Conservation (phyloP, 2,113 vertebrate species). For the Misgurnus mizolepis region DNA sequence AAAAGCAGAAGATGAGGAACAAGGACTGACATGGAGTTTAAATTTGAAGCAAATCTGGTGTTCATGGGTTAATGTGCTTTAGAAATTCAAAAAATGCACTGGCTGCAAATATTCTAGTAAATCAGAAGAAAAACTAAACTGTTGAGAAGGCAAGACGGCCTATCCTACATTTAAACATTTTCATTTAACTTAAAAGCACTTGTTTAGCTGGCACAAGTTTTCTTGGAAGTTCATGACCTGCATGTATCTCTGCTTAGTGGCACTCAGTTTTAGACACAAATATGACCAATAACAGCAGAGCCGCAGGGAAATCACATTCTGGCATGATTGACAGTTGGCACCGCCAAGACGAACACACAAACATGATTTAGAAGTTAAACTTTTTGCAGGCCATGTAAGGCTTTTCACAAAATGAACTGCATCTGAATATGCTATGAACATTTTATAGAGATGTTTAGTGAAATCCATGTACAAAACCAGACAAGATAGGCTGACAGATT, state of each 20-base stretch:
- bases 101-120: background rate
- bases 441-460: background rate
- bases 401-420: no score
- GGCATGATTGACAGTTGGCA: no score
- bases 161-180: no score
- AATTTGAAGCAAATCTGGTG: slow-evolving; percentile 5
- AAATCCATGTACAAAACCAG: slow-evolving; percentile 1
- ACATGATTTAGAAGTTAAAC: background rate
- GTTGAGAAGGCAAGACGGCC: no score
- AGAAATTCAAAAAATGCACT: background rate
- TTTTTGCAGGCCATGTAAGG: background rate
- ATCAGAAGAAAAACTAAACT: background rate
- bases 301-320: no score
- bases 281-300: no score
- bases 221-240: no score
- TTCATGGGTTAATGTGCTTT: slow-evolving; percentile 1
- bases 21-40: slow-evolving; percentile 9
- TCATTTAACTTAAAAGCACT: no score
- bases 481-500: background rate
- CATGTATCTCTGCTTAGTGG: no score
- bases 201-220: no score
- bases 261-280: no score
- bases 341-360: background rate
- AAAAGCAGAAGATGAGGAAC: background rate
- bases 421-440: no score